Base-by-base conservation (phyloP, 1,140 invertebrate species). In the Drosophila cardini region DNA sequence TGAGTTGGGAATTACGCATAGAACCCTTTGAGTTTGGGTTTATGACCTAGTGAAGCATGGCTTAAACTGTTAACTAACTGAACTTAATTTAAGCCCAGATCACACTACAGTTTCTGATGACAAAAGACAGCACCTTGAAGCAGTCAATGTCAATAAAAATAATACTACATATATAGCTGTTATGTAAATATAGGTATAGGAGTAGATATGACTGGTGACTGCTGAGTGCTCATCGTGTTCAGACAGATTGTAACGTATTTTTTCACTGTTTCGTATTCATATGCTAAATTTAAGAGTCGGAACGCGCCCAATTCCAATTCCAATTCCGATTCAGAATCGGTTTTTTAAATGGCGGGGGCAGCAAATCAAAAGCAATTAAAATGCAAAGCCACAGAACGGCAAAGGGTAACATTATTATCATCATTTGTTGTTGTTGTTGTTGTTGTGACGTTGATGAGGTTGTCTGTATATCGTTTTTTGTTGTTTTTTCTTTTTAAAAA, bases 341-440 rank as follows among this genome's bases (percentile, higher is more conserved):
- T 78, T 69, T 82, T 71, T 76, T 75, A 76, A 85, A 80, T 70
- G 80, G 79, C 68, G 83, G 83, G 84, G 84, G 84, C 84, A 73
- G 76, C 52, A 69, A 86, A 86, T 81, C 78, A 81, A 87, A 87
- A 87, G 80, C 84, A 87, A 87, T 87, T 87, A 87, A 87, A 87
- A 87, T 89, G 84, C 84, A 90, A 90, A 87, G 72, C 84, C 80
- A 55, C 76, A 83, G 48, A 77, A 68, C 50, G 26, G 48, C 52
- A 68, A 68, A 46, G 58, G 53, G 58, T 69, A 53, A 67, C 42
- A 61, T 60, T 71, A 58, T 61, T 56, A 43, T 53, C 55, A n/a
- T n/a, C n/a, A n/a, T 40, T 48, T 61, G 56, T 46, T 60, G 40
- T 30, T 15, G 57, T 10, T 68, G 68, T 57, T 50, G 43, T 45